Conservation (phyloP, 2,797 vertebrate genomes). For the Danio jaintianensis region DNA sequence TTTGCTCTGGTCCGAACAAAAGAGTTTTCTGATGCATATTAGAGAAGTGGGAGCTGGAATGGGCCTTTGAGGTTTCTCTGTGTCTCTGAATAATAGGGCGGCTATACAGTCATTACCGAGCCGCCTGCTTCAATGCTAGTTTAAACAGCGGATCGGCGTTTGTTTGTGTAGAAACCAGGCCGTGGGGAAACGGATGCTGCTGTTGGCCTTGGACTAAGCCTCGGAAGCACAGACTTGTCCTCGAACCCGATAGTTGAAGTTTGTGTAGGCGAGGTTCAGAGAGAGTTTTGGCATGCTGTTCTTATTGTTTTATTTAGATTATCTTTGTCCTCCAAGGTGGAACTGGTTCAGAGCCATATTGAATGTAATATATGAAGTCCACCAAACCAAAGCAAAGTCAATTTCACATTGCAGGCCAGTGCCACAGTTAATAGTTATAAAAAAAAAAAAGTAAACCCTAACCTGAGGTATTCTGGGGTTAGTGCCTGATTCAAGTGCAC, state of each 20-base stretch:
- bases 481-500: neutral
- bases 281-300: constrained; percentile 7
- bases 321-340: constrained; percentile 37
- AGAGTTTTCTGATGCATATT: constrained; percentile 52
- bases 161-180: constrained; percentile 50
- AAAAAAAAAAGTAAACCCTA: too few species aligned
- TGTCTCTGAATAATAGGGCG: constrained; percentile 50
- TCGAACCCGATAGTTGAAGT: constrained; percentile 35
- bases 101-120: constrained; percentile 44
- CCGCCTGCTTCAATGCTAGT: constrained; percentile 38
- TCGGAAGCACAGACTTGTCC: constrained; percentile 34
- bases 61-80: constrained; percentile 54
- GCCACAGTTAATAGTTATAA: neutral
- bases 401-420: neutral
- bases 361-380: neutral
- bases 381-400: neutral
- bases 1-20: constrained; percentile 49
- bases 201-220: constrained; percentile 42
- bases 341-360: neutral
- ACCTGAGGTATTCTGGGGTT: too few species aligned
- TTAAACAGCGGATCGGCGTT: constrained; percentile 41
- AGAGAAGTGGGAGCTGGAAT: constrained; percentile 39
- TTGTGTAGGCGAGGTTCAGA: neutral
- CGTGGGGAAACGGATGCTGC: constrained; percentile 39
- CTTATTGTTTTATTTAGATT: constrained; percentile 43